phyloP scores from a whole-genome alignment of 2,113 vertebrate genomes.

The Trichechus manatus region DNA sequence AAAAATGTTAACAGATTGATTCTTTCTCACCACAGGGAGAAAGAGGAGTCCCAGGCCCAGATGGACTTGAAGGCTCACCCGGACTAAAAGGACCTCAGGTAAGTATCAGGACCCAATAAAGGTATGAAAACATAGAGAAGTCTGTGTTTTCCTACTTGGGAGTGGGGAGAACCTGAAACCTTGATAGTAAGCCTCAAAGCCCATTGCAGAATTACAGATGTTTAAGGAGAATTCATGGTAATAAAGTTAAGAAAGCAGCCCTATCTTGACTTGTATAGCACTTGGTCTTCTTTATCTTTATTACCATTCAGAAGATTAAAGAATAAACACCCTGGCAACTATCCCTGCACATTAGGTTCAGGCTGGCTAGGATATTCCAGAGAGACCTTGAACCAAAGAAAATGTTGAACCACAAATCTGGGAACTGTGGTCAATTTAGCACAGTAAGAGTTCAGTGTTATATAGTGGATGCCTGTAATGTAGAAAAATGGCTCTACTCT shows the following conservation, averaged over 20 bases:
- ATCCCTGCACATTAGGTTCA: background rate
- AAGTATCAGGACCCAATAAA: background rate
- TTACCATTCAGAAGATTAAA: background rate
- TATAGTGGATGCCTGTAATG: background rate
- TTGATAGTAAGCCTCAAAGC: background rate
- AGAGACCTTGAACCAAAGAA: slow-evolving; percentile 23
- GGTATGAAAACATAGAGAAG: background rate
- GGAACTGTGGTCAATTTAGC: background rate
- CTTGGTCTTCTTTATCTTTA: background rate
- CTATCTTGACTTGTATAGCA: background rate
- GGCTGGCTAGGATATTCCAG: background rate
- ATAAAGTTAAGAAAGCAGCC: background rate
- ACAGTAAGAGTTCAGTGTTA: background rate
- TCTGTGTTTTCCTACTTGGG: background rate
- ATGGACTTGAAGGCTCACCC: slow-evolving; percentile 65
- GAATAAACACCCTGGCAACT: background rate
- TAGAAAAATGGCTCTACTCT: slow-evolving; percentile 58
- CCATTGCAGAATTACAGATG: background rate
- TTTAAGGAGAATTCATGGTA: background rate
- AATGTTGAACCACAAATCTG: background rate
- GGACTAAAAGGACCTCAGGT: slow-evolving; percentile 81
- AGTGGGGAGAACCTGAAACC: background rate
- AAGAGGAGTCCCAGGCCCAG: slow-evolving; percentile 47
- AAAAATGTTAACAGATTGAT: background rate
- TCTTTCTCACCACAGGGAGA: slow-evolving; percentile 70